These are phyloP conservation scores for Andrena fulva DNA, from an alignment of 2,888 invertebrate species.

Conservation along the genomic window DNA sequence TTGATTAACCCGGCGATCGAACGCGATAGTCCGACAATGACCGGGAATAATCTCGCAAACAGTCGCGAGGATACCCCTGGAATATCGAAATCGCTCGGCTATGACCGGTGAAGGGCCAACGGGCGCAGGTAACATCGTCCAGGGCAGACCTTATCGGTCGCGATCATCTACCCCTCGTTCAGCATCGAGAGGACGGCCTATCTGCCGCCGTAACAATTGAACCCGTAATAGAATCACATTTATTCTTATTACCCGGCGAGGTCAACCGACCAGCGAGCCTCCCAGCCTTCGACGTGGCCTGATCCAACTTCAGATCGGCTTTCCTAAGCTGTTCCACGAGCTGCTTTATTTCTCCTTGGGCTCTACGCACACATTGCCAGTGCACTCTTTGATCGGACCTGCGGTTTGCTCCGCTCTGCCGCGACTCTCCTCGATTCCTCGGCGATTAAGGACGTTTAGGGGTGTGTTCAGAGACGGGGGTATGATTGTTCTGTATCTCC, in stretches of 20 bases:
- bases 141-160: slow-evolving; percentile 74
- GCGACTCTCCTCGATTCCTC: slow-evolving; percentile 7
- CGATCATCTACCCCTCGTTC: slow-evolving; percentile 79
- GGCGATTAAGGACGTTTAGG: not conserved
- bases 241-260: slow-evolving; percentile 84
- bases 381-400: slow-evolving; percentile 41
- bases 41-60: slow-evolving; percentile 30
- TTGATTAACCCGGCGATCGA: slow-evolving; percentile 20
- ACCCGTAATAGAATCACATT: slow-evolving; percentile 85
- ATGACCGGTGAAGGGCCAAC: slow-evolving; percentile 38
- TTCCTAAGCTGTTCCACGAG: slow-evolving; percentile 68
- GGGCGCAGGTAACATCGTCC: slow-evolving; percentile 67
- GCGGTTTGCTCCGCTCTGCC: slow-evolving; percentile 19
- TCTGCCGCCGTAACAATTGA: slow-evolving; percentile 83
- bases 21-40: slow-evolving; percentile 9
- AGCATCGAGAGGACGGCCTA: slow-evolving; percentile 75
- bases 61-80: slow-evolving; percentile 15
- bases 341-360: slow-evolving; percentile 73
- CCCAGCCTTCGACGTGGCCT: slow-evolving; percentile 56
- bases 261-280: slow-evolving; percentile 78
- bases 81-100: slow-evolving; percentile 39
- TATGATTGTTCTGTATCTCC: not conserved
- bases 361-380: slow-evolving; percentile 45
- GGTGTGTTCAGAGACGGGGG: not conserved
- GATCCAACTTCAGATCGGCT: slow-evolving; percentile 71